Percentiles rank a stretch among this genome's conserved stretches.
Evolutionary conservation across 1,140 invertebrate species (phyloP).

Genomic region (Lucilia cuprina): DNA sequence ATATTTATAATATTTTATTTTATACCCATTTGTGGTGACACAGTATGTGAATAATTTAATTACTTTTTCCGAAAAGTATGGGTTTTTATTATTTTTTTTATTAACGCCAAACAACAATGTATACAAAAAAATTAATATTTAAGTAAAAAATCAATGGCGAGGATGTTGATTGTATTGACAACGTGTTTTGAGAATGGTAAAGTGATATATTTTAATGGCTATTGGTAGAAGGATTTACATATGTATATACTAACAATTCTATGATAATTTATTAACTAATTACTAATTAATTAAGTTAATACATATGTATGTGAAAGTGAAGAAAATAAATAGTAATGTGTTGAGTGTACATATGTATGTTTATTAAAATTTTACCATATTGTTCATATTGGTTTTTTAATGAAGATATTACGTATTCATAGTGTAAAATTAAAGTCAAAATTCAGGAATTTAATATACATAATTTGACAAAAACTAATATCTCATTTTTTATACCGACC

Average conservation of each 20-base stretch:
- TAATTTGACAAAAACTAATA: no score
- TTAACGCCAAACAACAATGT: no score
- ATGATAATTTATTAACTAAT: neutral
- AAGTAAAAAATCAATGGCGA: neutral
- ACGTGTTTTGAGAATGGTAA: neutral
- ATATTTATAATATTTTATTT: slow-evolving; percentile 1
- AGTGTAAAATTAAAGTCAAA: no score
- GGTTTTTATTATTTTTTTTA: neutral
- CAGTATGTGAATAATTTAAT: slow-evolving; percentile 34
- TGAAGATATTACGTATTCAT: no score
- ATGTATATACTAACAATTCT: neutral
- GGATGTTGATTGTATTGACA: neutral
- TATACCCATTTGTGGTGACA: slow-evolving; percentile 25
- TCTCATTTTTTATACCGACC: no score
- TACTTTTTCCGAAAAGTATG: slow-evolving; percentile 16
- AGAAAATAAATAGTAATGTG: neutral
- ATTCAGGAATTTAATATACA: no score
- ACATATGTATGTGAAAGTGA: neutral
- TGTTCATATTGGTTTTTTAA: no score
- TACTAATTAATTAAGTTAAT: neutral
- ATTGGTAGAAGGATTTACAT: neutral
- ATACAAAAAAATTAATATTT: no score
- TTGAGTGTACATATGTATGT: no score
- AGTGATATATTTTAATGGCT: neutral
- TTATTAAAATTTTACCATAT: no score